These are phyloP conservation scores for Neuroscelio doddi DNA, from an alignment of 2,888 invertebrate genomes.

Conservation along the genomic window DNA sequence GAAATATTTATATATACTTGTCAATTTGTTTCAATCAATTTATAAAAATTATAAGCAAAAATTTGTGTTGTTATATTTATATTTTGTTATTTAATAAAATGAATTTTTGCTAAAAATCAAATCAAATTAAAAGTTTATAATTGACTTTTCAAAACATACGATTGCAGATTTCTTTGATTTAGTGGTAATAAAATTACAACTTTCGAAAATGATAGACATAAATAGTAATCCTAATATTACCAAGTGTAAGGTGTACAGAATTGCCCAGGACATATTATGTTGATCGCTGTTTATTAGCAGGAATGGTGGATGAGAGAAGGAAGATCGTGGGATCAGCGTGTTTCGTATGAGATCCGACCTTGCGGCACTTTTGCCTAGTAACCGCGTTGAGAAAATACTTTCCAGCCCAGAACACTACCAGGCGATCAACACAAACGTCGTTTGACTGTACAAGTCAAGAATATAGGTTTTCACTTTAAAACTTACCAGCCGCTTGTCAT, in stretches of 20 bases:
- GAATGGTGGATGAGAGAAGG: conserved; percentile 25
- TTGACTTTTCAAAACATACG: conserved; percentile 4
- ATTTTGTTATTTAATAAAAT: too few relatives aligned
- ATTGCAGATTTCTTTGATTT: conserved; percentile 23
- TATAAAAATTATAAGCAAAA: too few relatives aligned
- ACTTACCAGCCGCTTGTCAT: conserved; percentile 22
- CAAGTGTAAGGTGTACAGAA: conserved; percentile 18
- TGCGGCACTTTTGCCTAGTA: conserved; percentile 54
- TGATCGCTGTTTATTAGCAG: conserved; percentile 38
- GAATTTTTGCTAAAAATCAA: too few relatives aligned
- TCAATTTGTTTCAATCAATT: too few relatives aligned
- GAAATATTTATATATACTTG: too few relatives aligned
- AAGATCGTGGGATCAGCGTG: conserved; percentile 58
- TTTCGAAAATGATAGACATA: conserved; percentile 31
- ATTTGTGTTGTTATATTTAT: too few relatives aligned
- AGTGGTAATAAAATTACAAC: conserved; percentile 13
- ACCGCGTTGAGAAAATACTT: conserved; percentile 52
- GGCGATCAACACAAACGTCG: not conserved
- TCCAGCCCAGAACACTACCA: conserved; percentile 40
- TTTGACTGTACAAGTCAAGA: not conserved
- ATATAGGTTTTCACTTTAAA: conserved; percentile 41
- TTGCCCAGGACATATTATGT: conserved; percentile 38
- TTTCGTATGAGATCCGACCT: conserved; percentile 52
- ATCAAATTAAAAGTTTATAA: too few relatives aligned
- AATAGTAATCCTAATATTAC: conserved; percentile 19